Percentiles rank a stretch among this genome's conserved stretches.
Evolutionary conservation across 92 coral and sea anemone genomes (phyloP).

Genomic region (Epizoanthus rinbou): DNA sequence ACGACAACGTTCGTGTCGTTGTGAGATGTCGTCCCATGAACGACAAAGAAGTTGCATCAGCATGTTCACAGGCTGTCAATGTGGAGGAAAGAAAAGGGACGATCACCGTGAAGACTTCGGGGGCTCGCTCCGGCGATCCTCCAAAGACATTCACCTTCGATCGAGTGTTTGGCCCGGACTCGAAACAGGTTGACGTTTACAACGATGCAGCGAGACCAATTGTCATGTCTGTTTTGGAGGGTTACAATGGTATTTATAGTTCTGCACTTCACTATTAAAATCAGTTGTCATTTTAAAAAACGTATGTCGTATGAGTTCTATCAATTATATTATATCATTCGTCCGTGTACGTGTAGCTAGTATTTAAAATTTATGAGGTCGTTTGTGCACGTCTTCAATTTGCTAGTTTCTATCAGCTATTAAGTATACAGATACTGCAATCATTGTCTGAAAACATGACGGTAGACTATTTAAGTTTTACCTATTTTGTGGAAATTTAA

Average conservation of each 20-base stretch:
- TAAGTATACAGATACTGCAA: no score
- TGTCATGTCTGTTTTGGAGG: slow-evolving; percentile 92
- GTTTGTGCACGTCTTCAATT: no score
- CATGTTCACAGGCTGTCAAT: slow-evolving; percentile 76
- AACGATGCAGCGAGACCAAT: slow-evolving; percentile 98
- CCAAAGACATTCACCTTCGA: slow-evolving; percentile 93
- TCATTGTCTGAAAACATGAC: no score
- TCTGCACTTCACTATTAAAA: not conserved
- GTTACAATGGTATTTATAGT: slow-evolving; percentile 81
- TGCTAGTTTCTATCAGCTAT: no score
- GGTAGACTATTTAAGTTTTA: no score
- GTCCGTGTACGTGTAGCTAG: no score
- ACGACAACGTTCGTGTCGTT: slow-evolving; percentile 97
- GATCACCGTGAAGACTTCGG: slow-evolving; percentile 72
- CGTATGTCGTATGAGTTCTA: no score
- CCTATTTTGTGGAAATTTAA: no score
- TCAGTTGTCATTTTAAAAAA: no score
- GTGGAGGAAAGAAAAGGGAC: slow-evolving; percentile 91
- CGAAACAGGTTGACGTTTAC: slow-evolving; percentile 93
- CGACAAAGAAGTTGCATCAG: slow-evolving; percentile 80
- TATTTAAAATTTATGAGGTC: no score
- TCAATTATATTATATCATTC: no score
- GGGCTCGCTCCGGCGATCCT: slow-evolving; percentile 81
- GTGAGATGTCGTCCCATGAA: slow-evolving; percentile 99
- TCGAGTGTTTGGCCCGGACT: slow-evolving; percentile 91